Percentiles rank a stretch among this genome's conserved stretches.
Conservation (phyloP, 1,140 invertebrate genomes). For the Forficula auricularia region DNA sequence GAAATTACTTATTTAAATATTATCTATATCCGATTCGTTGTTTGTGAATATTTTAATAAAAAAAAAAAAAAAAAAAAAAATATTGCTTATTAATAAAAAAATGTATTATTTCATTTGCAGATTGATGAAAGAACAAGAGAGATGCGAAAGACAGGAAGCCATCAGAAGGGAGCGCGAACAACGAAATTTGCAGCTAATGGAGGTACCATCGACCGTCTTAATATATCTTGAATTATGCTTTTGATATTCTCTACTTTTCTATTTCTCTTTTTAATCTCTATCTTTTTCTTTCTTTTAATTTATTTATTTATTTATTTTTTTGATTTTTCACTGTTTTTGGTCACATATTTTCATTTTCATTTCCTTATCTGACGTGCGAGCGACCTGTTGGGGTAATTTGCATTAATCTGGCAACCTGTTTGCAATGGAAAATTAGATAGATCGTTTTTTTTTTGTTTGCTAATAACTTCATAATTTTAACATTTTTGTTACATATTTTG, state of each 20-base stretch:
- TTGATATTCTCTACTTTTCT: constrained; percentile 1
- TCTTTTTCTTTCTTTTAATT: constrained; percentile 13
- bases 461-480: too few relatives aligned
- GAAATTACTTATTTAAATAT: too few relatives aligned
- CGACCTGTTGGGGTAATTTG: too few relatives aligned
- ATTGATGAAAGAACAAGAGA: constrained; percentile 56
- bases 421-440: too few relatives aligned
- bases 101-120: constrained; percentile 31
- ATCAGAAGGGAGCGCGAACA: constrained; percentile 54
- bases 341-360: constrained; percentile 14
- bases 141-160: constrained; percentile 57
- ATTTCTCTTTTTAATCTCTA: constrained; percentile 10
- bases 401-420: too few relatives aligned
- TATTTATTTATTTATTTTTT: constrained; percentile 18
- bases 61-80: too few relatives aligned
- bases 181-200: constrained; percentile 48
- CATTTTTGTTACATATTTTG: too few relatives aligned
- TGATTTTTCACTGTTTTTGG: constrained; percentile 21
- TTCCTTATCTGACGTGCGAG: too few relatives aligned
- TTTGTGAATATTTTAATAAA: too few relatives aligned
- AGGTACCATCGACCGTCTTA: constrained; percentile 31
- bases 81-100: too few relatives aligned
- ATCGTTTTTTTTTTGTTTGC: too few relatives aligned
- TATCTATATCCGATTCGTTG: too few relatives aligned
- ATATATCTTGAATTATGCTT: constrained; percentile 7